Evolutionary conservation across 2,113 vertebrate genomes (phyloP).

Genomic region (Grammomys dolichurus): DNA sequence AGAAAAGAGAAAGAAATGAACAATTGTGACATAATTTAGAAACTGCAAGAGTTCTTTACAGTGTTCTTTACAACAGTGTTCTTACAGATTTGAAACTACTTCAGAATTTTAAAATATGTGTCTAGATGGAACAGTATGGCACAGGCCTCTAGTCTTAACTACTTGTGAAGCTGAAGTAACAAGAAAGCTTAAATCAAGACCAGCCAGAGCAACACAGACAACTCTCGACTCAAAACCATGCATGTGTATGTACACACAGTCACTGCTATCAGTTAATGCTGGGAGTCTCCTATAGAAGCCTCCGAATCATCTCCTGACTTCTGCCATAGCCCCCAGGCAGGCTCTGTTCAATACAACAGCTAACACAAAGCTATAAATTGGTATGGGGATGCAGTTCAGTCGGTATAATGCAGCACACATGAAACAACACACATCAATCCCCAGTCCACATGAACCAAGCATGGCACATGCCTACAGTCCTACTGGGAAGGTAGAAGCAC

Average conservation of each 20-base stretch:
- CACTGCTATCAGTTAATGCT: neutral
- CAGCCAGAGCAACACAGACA: neutral
- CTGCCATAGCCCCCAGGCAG: neutral
- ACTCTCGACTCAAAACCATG: neutral
- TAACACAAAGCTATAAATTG: neutral
- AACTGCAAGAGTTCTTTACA: neutral
- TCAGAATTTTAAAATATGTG: neutral
- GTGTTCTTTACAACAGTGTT: slow-evolving; percentile 14
- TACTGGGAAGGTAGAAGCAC: neutral
- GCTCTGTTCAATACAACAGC: neutral
- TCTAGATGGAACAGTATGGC: neutral
- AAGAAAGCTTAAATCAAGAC: neutral
- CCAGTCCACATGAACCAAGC: neutral
- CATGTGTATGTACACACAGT: neutral
- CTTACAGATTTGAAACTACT: slow-evolving; percentile 1
- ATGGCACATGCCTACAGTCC: neutral
- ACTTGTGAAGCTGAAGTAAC: neutral
- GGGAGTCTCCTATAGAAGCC: neutral
- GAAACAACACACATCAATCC: neutral
- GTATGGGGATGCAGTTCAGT: neutral
- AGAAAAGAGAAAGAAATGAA: neutral
- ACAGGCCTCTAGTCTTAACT: neutral
- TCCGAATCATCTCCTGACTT: neutral
- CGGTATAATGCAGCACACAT: neutral
- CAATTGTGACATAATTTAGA: neutral